phyloP scores from a whole-genome alignment of 2,888 invertebrate genomes.

The Ypsolopha scabrella region DNA sequence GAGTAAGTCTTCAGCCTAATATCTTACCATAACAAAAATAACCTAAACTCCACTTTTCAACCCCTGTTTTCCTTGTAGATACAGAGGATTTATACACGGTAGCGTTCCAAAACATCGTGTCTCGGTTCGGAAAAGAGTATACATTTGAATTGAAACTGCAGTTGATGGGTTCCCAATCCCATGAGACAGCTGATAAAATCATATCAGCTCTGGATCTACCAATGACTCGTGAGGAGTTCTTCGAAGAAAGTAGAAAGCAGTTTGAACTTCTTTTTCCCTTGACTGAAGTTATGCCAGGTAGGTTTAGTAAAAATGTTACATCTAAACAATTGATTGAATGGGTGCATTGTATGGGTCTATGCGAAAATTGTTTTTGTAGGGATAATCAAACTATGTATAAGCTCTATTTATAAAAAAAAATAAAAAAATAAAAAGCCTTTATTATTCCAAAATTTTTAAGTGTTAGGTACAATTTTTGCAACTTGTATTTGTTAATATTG shows the following conservation, averaged over 20 bases:
- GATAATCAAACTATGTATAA: too few relatives aligned
- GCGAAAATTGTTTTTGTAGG: too few relatives aligned
- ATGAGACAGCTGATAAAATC: slow-evolving; percentile 71
- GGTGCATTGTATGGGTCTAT: too few relatives aligned
- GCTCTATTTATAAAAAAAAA: too few relatives aligned
- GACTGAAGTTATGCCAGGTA: slow-evolving; percentile 72
- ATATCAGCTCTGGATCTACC: slow-evolving; percentile 73
- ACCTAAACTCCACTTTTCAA: not conserved
- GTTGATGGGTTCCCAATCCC: slow-evolving; percentile 78
- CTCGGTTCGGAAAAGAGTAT: slow-evolving; percentile 78
- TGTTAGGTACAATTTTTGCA: too few relatives aligned
- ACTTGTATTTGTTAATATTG: too few relatives aligned
- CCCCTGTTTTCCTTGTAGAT: slow-evolving; percentile 62
- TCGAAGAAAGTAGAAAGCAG: slow-evolving; percentile 60
- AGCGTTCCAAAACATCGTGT: slow-evolving; percentile 76
- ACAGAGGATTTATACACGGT: slow-evolving; percentile 83
- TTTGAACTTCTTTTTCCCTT: slow-evolving; percentile 72
- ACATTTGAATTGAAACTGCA: slow-evolving; percentile 82
- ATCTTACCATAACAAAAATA: not conserved
- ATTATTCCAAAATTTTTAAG: too few relatives aligned
- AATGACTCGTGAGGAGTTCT: slow-evolving; percentile 76
- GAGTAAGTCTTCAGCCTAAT: slow-evolving; percentile 30
- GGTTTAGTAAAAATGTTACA: too few relatives aligned
- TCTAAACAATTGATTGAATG: too few relatives aligned
- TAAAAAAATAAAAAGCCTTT: too few relatives aligned